phyloP scores from a whole-genome alignment of 2,888 invertebrate genomes.

The Phlogophora meticulosa region DNA sequence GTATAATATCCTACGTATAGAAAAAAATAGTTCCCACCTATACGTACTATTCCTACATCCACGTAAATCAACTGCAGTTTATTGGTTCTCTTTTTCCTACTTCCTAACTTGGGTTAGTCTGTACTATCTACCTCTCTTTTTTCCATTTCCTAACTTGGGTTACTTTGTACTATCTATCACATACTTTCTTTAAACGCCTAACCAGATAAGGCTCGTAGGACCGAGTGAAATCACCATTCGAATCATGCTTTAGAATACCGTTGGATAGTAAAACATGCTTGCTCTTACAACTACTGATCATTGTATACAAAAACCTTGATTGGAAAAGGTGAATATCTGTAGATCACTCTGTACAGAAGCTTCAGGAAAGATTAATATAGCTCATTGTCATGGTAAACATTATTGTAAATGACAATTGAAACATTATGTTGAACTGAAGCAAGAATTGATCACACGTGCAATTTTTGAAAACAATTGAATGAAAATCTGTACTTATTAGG shows the following conservation, averaged over 20 bases:
- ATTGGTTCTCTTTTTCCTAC: slow-evolving; percentile 4
- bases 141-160: slow-evolving; percentile 4
- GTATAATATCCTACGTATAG: too few relatives aligned
- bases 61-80: background rate
- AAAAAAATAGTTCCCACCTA: too few relatives aligned
- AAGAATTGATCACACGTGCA: background rate
- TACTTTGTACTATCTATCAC: background rate
- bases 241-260: slow-evolving; percentile 11
- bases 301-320: background rate
- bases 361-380: background rate
- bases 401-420: too few relatives aligned
- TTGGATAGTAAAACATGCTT: slow-evolving; percentile 6
- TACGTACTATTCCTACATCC: background rate
- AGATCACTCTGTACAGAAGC: background rate
- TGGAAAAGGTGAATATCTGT: background rate
- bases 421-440: background rate
- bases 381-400: background rate
- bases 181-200: slow-evolving; percentile 8
- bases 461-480: slow-evolving; percentile 21
- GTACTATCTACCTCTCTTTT: background rate
- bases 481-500: background rate
- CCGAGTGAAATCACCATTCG: slow-evolving; percentile 14
- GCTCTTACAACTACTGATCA: background rate
- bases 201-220: slow-evolving; percentile 8
- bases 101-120: slow-evolving; percentile 6